Evolutionary conservation across 2,888 invertebrate species (phyloP).

Genomic region (Sarcophaga rosellei): DNA sequence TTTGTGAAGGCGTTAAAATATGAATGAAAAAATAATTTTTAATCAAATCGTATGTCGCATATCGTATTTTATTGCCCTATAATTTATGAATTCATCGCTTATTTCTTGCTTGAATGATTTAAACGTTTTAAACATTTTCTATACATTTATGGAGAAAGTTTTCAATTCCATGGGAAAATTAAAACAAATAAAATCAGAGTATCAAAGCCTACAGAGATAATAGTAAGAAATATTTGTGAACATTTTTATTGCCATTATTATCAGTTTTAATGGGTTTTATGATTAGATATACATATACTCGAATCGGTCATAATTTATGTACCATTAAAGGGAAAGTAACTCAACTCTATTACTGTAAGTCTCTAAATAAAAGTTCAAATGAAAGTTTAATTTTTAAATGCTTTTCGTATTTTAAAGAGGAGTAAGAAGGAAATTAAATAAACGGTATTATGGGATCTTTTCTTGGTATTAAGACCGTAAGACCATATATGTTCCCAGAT

Average conservation of each 20-base stretch:
- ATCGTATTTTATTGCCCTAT: slow-evolving; percentile 1
- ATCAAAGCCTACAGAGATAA: slow-evolving; percentile 22
- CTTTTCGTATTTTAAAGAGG: not conserved
- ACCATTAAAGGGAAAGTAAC: slow-evolving; percentile 1
- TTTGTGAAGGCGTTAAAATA: slow-evolving; percentile 61
- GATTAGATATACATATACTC: not conserved
- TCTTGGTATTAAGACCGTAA: too few relatives aligned
- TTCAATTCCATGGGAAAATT: not conserved
- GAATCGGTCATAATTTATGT: not conserved
- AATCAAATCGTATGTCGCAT: slow-evolving; percentile 33
- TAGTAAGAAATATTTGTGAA: not conserved
- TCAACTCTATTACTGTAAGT: not conserved
- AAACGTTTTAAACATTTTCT: not conserved
- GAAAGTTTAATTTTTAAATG: not conserved
- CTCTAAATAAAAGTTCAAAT: not conserved
- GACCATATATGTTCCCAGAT: too few relatives aligned
- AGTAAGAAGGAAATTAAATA: not conserved
- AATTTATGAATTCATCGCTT: slow-evolving; percentile 1
- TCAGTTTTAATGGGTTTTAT: slow-evolving; percentile 8
- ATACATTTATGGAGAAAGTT: not conserved
- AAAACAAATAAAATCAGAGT: not conserved
- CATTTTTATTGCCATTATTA: slow-evolving; percentile 14
- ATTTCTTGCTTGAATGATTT: slow-evolving; percentile 1
- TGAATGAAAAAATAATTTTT: slow-evolving; percentile 22
- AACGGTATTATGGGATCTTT: too few relatives aligned